Base-by-base conservation (phyloP, 2,888 invertebrate genomes). In the Rhaphigaster nebulosa region DNA sequence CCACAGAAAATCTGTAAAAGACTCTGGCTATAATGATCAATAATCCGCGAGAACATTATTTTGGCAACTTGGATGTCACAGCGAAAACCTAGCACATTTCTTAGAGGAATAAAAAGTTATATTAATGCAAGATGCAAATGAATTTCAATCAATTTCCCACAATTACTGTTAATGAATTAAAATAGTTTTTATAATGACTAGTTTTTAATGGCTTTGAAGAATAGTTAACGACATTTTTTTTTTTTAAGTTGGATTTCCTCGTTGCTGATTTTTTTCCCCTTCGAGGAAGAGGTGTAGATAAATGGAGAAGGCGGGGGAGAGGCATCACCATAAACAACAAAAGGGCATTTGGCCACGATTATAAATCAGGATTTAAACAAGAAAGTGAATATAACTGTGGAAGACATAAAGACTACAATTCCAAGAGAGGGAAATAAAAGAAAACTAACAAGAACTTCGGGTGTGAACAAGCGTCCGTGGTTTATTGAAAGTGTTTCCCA, bases 401-500 rank as follows among this genome's bases (percentile, higher is more conserved):
- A 65, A 38, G 70, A 76, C 70, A 76, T 38, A 84, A 45, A 41
- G 45, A n/a, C 84, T 45, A 84, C 41, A 84, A 50, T 84, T 50
- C 84, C 0, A 84, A 84, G 45, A n/a, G 34, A 38, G 70, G 2
- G 70, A 38, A 76, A 76, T 76, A 76, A 76, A 76, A 76, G 70
- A 76, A 70, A 70, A 76, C 70, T 38, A 45, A 84, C 84, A 84
- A 84, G 84, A 84, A 45, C 45, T 50, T 50, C 26, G 70, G n/a
- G 45, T 84, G 84, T 84, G 45, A 84, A 84, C 84, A 84, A 84
- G 84, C 13, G 45, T 15, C 45, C n/a, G 84, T 84, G 84, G 84
- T 84, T 84, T 84, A 84, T 84, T 84, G 84, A 84, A 84, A 84
- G 84, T 84, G 84, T 84, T 84, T 45, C 45, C 18, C 84, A 50